These are phyloP conservation scores for Venustoraphidia nigricollis DNA, from an alignment of 2,888 invertebrate species.

Conservation along the genomic window DNA sequence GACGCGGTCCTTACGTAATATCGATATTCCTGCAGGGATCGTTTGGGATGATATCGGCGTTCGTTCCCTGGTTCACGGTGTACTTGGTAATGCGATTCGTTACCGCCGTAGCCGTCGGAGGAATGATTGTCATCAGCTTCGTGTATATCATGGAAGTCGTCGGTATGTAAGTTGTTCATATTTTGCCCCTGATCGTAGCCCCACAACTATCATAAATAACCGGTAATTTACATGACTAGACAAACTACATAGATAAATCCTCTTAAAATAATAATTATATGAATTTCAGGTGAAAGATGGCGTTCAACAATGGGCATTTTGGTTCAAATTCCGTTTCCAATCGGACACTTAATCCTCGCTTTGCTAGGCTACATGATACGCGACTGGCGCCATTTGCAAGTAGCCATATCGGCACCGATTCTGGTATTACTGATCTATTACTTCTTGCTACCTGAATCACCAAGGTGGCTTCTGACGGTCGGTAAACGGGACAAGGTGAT, in stretches of 20 bases:
- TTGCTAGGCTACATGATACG: slow-evolving; percentile 27
- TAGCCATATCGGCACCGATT: slow-evolving; percentile 48
- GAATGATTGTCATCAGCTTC: slow-evolving; percentile 57
- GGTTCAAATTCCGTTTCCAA: background rate
- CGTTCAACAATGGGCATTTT: slow-evolving; percentile 1
- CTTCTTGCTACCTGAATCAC: slow-evolving; percentile 44
- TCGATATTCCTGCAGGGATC: slow-evolving; percentile 51
- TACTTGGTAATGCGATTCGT: slow-evolving; percentile 48
- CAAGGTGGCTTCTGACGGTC: slow-evolving; percentile 50
- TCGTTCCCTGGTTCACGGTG: slow-evolving; percentile 39
- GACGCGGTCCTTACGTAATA: slow-evolving; percentile 48
- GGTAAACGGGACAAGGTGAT: slow-evolving; percentile 46
- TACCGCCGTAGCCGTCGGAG: slow-evolving; percentile 57
- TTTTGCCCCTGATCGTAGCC: too few species aligned
- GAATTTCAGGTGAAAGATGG: slow-evolving; percentile 3
- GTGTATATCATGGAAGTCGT: slow-evolving; percentile 43
- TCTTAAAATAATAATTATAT: background rate
- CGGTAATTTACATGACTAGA: too few species aligned
- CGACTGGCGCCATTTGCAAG: slow-evolving; percentile 47
- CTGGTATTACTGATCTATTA: slow-evolving; percentile 43
- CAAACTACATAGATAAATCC: too few species aligned
- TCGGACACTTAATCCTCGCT: slow-evolving; percentile 3
- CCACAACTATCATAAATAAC: too few species aligned
- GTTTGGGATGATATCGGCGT: slow-evolving; percentile 47
- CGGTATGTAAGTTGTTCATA: slow-evolving; percentile 19